Percentiles rank a stretch among this genome's conserved stretches.
phyloP scores from a whole-genome alignment of 2,113 vertebrate species.

The Chaetura pelagica region DNA sequence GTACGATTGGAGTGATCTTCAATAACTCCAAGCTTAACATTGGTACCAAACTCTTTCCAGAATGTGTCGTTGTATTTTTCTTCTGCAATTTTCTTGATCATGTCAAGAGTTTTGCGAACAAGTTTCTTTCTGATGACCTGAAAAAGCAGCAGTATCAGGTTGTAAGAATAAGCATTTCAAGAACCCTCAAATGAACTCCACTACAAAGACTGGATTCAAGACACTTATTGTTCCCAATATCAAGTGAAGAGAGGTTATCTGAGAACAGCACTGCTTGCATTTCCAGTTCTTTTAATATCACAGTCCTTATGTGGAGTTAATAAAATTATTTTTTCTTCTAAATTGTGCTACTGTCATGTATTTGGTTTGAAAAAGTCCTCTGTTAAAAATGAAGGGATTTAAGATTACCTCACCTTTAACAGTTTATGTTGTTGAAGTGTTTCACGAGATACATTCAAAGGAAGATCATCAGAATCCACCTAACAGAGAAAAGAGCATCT shows the following conservation, averaged over 20 bases:
- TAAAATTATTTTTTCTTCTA: not conserved
- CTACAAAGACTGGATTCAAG: not conserved
- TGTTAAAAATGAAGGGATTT: not conserved
- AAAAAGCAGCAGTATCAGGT: not conserved
- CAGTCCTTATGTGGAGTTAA: not conserved
- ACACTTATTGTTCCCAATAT: not conserved
- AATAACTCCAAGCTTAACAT: slow-evolving; percentile 97
- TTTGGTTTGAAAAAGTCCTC: not conserved
- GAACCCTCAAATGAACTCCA: not conserved
- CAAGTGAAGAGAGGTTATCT: not conserved
- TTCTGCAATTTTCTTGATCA: slow-evolving; percentile 99
- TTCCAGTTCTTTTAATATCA: not conserved
- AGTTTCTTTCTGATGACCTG: slow-evolving; percentile 99
- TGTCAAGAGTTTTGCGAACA: slow-evolving; percentile 97
- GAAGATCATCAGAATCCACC: slow-evolving; percentile 99
- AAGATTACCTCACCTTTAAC: slow-evolving; percentile 83
- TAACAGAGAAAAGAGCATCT: slow-evolving; percentile 30
- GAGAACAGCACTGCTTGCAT: not conserved
- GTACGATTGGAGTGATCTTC: slow-evolving; percentile 99
- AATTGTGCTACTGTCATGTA: not conserved
- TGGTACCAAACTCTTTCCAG: slow-evolving; percentile 99
- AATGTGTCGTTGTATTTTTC: slow-evolving; percentile 96
- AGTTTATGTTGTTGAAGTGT: slow-evolving; percentile 98
- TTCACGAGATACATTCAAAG: slow-evolving; percentile 97
- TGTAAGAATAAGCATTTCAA: not conserved